These are phyloP conservation scores for Danio aesculapii DNA, from an alignment of 2,797 vertebrate species.

Conservation along the genomic window DNA sequence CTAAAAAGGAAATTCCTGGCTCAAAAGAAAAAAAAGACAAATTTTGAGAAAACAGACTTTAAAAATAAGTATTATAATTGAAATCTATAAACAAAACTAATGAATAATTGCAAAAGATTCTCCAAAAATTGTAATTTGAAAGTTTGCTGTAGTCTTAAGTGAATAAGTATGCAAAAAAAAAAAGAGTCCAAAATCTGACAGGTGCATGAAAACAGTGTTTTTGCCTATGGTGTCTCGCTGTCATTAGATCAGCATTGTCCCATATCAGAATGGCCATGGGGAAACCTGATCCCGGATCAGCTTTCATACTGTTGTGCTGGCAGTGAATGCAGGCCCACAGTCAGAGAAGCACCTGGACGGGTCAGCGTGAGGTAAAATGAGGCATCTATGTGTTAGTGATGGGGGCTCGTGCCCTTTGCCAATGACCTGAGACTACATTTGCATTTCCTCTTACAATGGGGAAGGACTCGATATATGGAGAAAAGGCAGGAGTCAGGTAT, in stretches of 20 bases:
- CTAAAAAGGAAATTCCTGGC: too few species aligned
- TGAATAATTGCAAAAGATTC: too few species aligned
- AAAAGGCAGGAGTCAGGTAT: constrained; percentile 27
- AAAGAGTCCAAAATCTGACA: too few species aligned
- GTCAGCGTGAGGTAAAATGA: constrained; percentile 39
- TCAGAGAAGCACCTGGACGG: constrained; percentile 40
- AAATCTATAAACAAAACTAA: too few species aligned
- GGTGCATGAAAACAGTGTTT: too few species aligned
- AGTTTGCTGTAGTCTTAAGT: too few species aligned
- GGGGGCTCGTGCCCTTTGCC: constrained; percentile 29
- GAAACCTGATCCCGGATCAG: constrained; percentile 40
- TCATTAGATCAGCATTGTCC: constrained; percentile 15
- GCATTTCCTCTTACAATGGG: constrained; percentile 37
- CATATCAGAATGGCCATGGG: constrained; percentile 29
- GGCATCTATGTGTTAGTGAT: constrained; percentile 18
- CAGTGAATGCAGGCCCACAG: constrained; percentile 35
- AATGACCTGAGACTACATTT: constrained; percentile 43
- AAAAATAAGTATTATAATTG: too few species aligned
- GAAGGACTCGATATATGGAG: constrained; percentile 14
- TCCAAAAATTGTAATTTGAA: too few species aligned
- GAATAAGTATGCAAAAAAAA: too few species aligned
- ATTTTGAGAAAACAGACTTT: too few species aligned
- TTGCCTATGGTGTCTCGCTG: not conserved
- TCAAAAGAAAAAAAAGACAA: too few species aligned
- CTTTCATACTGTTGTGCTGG: constrained; percentile 37